These are phyloP conservation scores for Brachypodius melanocephalos DNA, from an alignment of 2,113 vertebrate genomes.

Conservation along the genomic window DNA sequence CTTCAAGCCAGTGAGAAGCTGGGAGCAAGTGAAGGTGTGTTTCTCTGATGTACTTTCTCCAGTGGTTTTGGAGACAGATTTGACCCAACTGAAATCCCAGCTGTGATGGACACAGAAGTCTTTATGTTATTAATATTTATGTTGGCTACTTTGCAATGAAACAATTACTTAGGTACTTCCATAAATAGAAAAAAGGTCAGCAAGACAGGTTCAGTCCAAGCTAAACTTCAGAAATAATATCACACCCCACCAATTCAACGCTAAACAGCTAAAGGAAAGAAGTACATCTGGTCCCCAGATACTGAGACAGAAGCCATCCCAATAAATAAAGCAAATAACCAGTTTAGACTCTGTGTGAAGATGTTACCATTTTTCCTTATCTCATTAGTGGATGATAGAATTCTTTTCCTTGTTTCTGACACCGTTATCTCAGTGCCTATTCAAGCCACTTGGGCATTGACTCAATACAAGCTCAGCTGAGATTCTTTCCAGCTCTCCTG, in stretches of 20 bases:
- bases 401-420: neutral
- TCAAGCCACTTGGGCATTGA: neutral
- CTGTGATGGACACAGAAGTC: neutral
- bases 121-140: neutral
- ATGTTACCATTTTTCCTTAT: neutral
- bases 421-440: neutral
- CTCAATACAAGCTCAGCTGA: neutral
- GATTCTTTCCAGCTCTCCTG: neutral
- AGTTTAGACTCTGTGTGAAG: neutral
- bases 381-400: neutral
- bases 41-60: neutral
- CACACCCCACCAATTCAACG: neutral
- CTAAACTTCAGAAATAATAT: neutral
- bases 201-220: neutral
- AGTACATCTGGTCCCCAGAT: neutral
- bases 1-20: neutral
- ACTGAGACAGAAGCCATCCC: neutral
- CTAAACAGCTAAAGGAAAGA: neutral
- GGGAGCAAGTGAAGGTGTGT: neutral
- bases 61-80: neutral
- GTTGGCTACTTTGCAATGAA: neutral
- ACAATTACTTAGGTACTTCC: neutral
- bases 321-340: neutral
- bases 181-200: neutral
- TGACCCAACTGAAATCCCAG: neutral